Conservation (phyloP, 1,140 invertebrate species). For the Paralvinella palmiformis region DNA sequence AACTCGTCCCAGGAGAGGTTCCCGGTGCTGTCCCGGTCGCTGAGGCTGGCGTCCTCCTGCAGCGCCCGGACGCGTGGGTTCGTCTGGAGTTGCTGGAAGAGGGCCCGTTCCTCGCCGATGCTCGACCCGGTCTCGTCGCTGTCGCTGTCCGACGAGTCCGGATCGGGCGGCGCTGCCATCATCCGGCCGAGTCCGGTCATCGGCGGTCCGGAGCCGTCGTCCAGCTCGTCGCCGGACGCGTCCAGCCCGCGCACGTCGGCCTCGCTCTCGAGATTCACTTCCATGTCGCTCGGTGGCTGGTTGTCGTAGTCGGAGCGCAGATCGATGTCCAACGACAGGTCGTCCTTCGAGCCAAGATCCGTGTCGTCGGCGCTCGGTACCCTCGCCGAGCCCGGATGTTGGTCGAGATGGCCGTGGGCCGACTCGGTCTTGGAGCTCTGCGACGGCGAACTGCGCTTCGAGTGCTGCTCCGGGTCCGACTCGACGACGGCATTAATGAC, state of each 20-base stretch:
- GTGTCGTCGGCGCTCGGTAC: no score
- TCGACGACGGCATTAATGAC: neutral
- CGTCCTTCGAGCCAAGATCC: no score
- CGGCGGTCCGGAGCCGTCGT: neutral
- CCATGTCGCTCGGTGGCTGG: constrained; percentile 12
- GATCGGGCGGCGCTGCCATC: no score
- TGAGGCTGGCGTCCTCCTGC: neutral
- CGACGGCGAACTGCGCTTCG: neutral
- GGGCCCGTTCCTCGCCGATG: neutral
- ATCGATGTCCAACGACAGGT: no score
- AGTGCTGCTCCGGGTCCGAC: neutral
- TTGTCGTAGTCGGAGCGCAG: neutral
- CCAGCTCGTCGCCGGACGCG: constrained; percentile 13
- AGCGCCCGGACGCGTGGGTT: neutral
- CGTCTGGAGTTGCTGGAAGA: neutral
- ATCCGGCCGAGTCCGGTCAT: no score
- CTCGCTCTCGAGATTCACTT: constrained; percentile 18
- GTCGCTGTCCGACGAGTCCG: neutral
- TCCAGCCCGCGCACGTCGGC: constrained; percentile 6
- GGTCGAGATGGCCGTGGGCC: no score
- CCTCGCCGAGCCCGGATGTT: no score
- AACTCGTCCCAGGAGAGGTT: no score
- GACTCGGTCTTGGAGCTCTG: neutral
- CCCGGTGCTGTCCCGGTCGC: neutral
- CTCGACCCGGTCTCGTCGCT: neutral